These are phyloP conservation scores for Acromyrmex charruanus DNA, from an alignment of 1,140 invertebrate species.

Conservation along the genomic window DNA sequence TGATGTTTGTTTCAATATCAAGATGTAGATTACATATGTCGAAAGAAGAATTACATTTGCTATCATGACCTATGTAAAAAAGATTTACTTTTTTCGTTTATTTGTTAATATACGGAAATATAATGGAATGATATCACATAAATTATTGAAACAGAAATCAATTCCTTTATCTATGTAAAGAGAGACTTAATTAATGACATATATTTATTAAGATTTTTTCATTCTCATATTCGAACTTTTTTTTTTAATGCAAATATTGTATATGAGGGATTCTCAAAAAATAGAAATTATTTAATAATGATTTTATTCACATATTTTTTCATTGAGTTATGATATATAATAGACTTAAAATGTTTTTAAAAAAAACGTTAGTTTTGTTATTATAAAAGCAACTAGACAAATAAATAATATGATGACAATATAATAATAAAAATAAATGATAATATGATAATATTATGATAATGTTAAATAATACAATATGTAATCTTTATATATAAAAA, in stretches of 20 bases:
- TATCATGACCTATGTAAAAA: background rate
- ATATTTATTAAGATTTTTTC: background rate
- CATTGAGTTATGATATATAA: too few species aligned
- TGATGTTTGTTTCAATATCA: background rate
- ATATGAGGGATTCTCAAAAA: too few species aligned
- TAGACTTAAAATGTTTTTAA: too few species aligned
- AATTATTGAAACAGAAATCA: background rate
- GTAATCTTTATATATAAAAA: too few species aligned
- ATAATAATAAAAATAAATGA: too few species aligned
- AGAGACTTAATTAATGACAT: background rate
- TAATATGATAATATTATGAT: too few species aligned
- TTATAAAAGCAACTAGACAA: too few species aligned
- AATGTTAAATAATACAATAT: too few species aligned
- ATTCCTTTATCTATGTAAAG: background rate
- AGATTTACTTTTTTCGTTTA: background rate
- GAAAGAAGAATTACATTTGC: background rate
- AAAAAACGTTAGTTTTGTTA: too few species aligned
- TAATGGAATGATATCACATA: background rate
- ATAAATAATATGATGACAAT: too few species aligned
- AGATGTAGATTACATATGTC: background rate
- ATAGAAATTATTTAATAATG: too few species aligned
- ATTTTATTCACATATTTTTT: too few species aligned
- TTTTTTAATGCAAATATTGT: background rate
- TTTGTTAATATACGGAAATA: background rate
- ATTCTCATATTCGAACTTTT: background rate